Evolutionary conservation across 2,113 vertebrate genomes (phyloP).

Genomic region (Cardinalis cardinalis): DNA sequence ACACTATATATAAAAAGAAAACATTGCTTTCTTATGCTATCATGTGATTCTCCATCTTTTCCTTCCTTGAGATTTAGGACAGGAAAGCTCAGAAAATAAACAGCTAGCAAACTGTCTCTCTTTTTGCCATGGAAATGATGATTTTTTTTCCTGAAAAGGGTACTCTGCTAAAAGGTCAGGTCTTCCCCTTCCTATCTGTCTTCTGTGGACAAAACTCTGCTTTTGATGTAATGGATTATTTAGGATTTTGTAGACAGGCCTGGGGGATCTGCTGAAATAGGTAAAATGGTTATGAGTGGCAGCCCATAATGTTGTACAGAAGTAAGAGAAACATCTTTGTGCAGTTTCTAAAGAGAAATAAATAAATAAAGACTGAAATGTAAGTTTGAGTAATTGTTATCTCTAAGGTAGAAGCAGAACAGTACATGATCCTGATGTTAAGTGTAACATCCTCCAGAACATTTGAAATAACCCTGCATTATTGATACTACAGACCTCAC

Average conservation of each 20-base stretch:
- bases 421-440: neutral
- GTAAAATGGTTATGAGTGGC: conserved; percentile 6
- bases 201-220: conserved; percentile 8
- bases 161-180: conserved; percentile 2
- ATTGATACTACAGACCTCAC: conserved; percentile 15
- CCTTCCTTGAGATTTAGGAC: neutral
- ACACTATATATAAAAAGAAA: neutral
- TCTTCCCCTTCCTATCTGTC: conserved; percentile 31
- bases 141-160: conserved; percentile 15
- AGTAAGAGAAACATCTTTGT: neutral
- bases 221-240: conserved; percentile 56
- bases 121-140: neutral
- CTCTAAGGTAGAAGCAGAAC: neutral
- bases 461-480: conserved; percentile 9
- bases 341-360: conserved; percentile 7
- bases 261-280: neutral
- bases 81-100: conserved; percentile 23
- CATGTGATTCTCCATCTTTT: neutral
- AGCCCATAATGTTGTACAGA: neutral
- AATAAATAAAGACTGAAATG: neutral
- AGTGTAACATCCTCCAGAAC: neutral
- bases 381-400: conserved; percentile 17
- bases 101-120: neutral
- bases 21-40: neutral
- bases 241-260: conserved; percentile 14